These are phyloP conservation scores for Gymnocypris eckloni DNA, from an alignment of 2,797 vertebrate species.

Conservation along the genomic window DNA sequence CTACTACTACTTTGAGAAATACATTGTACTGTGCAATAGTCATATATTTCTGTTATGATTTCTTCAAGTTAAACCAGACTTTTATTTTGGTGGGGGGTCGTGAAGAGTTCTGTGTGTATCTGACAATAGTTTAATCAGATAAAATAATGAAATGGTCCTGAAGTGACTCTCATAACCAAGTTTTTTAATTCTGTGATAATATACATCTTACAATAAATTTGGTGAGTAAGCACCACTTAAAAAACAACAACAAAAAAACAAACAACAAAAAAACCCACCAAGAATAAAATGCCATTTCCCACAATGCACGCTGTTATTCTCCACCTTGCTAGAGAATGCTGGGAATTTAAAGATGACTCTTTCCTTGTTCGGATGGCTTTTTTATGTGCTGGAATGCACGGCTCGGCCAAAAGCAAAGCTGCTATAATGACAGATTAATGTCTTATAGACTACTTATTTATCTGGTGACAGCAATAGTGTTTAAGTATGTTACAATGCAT, in stretches of 20 bases:
- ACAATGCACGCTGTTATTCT: slow-evolving; percentile 15
- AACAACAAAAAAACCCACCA: background rate
- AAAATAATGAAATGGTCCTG: background rate
- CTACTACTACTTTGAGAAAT: too few species aligned
- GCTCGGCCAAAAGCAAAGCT: slow-evolving; percentile 10
- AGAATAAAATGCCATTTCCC: slow-evolving; percentile 22
- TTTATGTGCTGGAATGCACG: slow-evolving; percentile 1
- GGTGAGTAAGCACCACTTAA: background rate
- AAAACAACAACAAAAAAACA: background rate
- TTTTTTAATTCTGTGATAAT: background rate
- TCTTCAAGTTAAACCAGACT: background rate
- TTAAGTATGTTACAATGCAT: slow-evolving; percentile 68
- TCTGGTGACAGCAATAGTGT: slow-evolving; percentile 48
- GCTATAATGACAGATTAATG: slow-evolving; percentile 64
- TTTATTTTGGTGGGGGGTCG: background rate
- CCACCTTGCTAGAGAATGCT: slow-evolving; percentile 34
- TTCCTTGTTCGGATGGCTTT: background rate
- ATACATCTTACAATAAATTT: background rate
- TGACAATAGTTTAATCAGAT: background rate
- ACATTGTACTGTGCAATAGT: background rate
- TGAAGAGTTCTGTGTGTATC: background rate
- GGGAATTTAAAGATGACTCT: slow-evolving; percentile 33
- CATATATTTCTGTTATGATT: background rate
- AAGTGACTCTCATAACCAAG: background rate
- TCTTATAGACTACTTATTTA: slow-evolving; percentile 67